Base-by-base conservation (phyloP, 2,888 invertebrate species). In the Latheticus oryzae region DNA sequence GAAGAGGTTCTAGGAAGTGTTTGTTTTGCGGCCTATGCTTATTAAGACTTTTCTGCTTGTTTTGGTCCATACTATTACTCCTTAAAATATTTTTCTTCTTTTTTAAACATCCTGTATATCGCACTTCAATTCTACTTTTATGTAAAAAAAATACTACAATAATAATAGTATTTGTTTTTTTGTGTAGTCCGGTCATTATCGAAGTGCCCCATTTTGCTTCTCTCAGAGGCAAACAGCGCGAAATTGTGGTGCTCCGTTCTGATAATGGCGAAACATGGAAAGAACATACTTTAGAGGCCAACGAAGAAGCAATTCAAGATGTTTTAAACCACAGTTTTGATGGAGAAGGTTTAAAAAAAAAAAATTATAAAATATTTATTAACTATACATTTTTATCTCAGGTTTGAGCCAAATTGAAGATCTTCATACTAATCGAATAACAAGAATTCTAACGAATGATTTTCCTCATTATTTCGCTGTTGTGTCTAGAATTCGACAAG, bases 251-350 rank as follows among this genome's bases (percentile, higher is more conserved):
- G 64, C 81, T 99, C 61, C 87, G 98, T 38, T 97, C 97, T 2
- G 98, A 99, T 79, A 96, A 97, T 71, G 99, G 99, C 9, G 97
- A 98, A 78, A 94, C 92, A 17, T 99, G 99, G 99, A 91, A 94
- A 63, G 99, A 99, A 75, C 99, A 99, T 76, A 89, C 90, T 23
- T 78, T 93, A 58, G 88, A 90, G 72, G 91, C 93, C 54, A 89
- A 86, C 47, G 93, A 94, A 74, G 92, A 94, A 73, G 90, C 91
- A 37, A 88, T 94, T 19, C 89, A 96, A 79, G 96, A 97, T 75
- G 93, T 95, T 13, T 82, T 98, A 57, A 93, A 94, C 74, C 95
- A 95, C 74, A 92, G 93, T 70, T 92, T 93, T 78, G 94, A 95
- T 78, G 89, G 89, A 65, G 88, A 88, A 81, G 88, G 88, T 87